These are phyloP conservation scores for Balanococcus diminutus DNA, from an alignment of 2,888 invertebrate species.

Conservation along the genomic window DNA sequence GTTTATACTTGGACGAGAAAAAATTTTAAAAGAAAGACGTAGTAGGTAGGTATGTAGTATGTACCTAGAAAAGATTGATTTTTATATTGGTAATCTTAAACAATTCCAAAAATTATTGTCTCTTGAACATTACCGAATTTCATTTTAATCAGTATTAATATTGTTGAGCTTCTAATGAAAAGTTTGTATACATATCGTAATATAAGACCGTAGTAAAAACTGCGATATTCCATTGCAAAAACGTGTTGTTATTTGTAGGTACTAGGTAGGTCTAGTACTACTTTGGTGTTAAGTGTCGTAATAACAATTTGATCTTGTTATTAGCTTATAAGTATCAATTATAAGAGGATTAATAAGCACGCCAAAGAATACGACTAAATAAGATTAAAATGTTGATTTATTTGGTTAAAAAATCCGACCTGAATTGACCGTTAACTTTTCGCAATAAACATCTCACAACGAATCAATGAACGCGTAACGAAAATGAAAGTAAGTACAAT, in stretches of 20 bases:
- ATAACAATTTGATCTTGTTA: background rate
- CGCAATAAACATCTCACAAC: background rate
- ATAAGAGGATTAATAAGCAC: background rate
- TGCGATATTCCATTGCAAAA: background rate
- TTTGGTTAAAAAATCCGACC: background rate
- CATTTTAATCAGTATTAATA: no score
- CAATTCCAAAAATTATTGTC: no score
- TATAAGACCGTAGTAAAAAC: background rate
- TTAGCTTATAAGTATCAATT: background rate
- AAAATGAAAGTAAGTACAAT: background rate
- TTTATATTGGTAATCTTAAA: no score
- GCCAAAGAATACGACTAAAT: background rate
- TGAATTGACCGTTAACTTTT: background rate
- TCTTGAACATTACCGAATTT: no score
- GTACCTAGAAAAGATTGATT: background rate
- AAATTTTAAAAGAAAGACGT: no score
- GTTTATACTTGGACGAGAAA: no score
- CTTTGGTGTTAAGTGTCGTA: background rate
- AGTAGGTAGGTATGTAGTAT: background rate
- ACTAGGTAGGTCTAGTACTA: background rate
- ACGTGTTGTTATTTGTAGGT: background rate
- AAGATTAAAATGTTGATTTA: background rate
- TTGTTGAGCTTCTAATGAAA: no score
- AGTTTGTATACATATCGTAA: background rate
- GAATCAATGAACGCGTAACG: background rate